phyloP scores from a whole-genome alignment of 2,888 invertebrate genomes.

The Cerceris ruficornis region DNA sequence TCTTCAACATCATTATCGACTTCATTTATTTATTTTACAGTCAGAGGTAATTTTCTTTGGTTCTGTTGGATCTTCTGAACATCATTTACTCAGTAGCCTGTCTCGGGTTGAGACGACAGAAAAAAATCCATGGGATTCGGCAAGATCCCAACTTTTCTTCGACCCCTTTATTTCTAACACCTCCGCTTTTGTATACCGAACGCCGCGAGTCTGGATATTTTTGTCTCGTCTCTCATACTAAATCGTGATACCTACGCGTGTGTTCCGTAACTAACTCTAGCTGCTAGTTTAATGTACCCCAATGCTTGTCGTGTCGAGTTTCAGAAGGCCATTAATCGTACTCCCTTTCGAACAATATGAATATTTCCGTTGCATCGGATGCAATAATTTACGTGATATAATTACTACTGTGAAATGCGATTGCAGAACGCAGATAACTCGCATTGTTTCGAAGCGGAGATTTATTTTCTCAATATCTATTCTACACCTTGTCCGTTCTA shows the following conservation, averaged over 20 bases:
- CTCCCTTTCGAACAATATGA: conserved; percentile 29
- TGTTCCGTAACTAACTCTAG: conserved; percentile 25
- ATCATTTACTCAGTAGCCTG: too few relatives aligned
- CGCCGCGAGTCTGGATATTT: conserved; percentile 36
- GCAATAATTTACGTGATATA: conserved; percentile 27
- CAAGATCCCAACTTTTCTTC: conserved; percentile 20
- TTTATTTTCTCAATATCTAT: conserved; percentile 30
- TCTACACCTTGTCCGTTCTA: conserved; percentile 30
- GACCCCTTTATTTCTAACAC: conserved; percentile 39
- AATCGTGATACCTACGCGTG: conserved; percentile 46
- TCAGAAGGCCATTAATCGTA: conserved; percentile 43
- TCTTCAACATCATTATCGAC: too few relatives aligned
- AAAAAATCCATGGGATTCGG: neutral
- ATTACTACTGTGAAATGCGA: conserved; percentile 28
- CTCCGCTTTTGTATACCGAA: conserved; percentile 42
- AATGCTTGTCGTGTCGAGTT: conserved; percentile 43
- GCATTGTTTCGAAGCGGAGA: conserved; percentile 31
- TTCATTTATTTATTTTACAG: too few relatives aligned
- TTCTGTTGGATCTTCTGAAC: too few relatives aligned
- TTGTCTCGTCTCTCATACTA: conserved; percentile 34
- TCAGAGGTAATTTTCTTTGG: too few relatives aligned
- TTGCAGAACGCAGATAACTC: conserved; percentile 8
- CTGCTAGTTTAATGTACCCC: conserved; percentile 26
- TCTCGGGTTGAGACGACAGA: too few relatives aligned
- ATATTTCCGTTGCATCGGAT: conserved; percentile 25